These are phyloP conservation scores for Polyergus mexicanus DNA, from an alignment of 1,140 invertebrate species.

Conservation along the genomic window DNA sequence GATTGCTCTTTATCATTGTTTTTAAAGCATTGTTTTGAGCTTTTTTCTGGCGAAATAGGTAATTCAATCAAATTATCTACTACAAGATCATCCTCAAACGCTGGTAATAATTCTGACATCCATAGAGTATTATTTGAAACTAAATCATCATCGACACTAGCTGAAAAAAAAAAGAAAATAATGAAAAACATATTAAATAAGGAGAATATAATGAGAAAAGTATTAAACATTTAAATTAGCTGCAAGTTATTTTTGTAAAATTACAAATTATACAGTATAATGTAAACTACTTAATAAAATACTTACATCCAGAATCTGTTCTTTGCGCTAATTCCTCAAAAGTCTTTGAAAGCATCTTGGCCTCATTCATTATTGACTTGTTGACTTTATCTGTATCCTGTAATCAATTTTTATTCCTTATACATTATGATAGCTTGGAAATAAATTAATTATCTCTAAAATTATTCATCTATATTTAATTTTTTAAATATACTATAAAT, in stretches of 20 bases:
- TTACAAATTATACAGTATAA: conserved; percentile 32
- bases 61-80: conserved; percentile 81
- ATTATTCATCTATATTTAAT: neutral
- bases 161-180: conserved; percentile 38
- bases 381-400: conserved; percentile 67
- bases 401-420: conserved; percentile 53
- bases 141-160: conserved; percentile 76
- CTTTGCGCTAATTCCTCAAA: conserved; percentile 77
- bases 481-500: neutral
- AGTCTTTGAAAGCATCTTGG: conserved; percentile 75
- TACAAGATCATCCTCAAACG: conserved; percentile 78
- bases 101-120: conserved; percentile 77
- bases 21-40: neutral
- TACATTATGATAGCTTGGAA: conserved; percentile 37
- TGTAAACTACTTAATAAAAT: conserved; percentile 16
- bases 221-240: conserved; percentile 15
- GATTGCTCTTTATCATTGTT: conserved; percentile 5
- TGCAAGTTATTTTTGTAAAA: neutral
- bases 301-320: conserved; percentile 70
- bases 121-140: conserved; percentile 72
- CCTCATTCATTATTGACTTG: conserved; percentile 76
- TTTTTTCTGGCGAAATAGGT: conserved; percentile 67
- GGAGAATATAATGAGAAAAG: neutral
- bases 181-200: too few relatives aligned
- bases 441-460: neutral